These are phyloP conservation scores for rabbit (Oryctolagus cuniculus) DNA, from an alignment of 2,113 vertebrate species.

Conservation along the genomic window DNA sequence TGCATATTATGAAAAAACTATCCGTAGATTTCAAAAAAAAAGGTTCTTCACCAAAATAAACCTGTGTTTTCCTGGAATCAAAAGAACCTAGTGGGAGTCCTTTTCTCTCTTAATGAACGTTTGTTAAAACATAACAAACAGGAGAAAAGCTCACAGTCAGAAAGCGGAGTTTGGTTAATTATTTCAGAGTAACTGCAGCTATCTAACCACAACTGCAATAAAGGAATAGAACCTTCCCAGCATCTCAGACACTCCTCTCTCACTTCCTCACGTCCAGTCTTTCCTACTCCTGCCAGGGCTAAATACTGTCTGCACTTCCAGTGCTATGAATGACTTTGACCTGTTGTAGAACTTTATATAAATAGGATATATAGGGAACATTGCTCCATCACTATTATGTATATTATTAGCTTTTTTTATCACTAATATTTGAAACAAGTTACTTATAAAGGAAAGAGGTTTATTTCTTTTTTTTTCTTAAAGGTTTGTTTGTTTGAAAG, in stretches of 20 bases:
- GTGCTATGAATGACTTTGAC: not conserved
- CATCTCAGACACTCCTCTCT: no score
- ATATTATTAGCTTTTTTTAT: not conserved
- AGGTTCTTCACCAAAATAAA: no score
- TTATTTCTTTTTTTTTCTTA: no score
- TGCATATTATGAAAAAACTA: no score
- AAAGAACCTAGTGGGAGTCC: not conserved
- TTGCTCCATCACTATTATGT: not conserved
- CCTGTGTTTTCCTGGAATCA: no score
- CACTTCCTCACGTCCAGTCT: not conserved
- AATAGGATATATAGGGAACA: not conserved
- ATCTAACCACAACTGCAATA: not conserved
- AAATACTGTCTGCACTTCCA: not conserved
- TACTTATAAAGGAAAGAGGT: no score
- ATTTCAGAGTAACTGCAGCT: not conserved
- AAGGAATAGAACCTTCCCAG: not conserved
- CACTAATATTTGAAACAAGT: no score
- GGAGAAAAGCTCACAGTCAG: not conserved
- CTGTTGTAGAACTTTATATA: not conserved
- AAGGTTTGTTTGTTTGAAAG: no score
- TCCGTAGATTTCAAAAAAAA: no score
- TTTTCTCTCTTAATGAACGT: not conserved
- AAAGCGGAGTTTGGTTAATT: not conserved
- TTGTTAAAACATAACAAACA: not conserved
- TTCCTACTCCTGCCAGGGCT: not conserved